Percentiles rank a stretch among this genome's conserved stretches.
Evolutionary conservation across 2,113 vertebrate genomes (phyloP).

Genomic region (Semicossyphus pulcher): DNA sequence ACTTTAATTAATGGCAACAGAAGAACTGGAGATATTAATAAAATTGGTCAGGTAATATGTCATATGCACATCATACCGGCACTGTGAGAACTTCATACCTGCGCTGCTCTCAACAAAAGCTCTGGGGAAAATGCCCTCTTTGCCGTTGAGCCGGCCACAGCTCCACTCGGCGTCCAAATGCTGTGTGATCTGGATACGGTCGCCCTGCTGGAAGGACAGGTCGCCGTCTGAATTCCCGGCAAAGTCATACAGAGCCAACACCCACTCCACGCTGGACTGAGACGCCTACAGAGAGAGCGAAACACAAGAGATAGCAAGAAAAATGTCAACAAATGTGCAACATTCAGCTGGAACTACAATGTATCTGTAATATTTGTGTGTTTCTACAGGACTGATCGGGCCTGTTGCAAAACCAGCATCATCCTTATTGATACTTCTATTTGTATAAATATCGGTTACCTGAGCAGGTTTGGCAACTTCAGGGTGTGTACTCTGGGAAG

Average conservation of each 20-base stretch:
- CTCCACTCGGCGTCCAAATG: constrained; percentile 89
- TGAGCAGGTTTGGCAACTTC: constrained; percentile 57
- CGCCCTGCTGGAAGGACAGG: constrained; percentile 89
- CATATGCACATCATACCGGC: not conserved
- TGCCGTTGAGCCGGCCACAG: constrained; percentile 85
- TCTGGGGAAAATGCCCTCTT: constrained; percentile 90
- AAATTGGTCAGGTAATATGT: not conserved
- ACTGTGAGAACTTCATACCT: constrained; percentile 78
- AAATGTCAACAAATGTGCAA: not conserved
- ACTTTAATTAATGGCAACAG: too few species aligned
- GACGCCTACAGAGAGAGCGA: not conserved
- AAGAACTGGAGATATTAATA: not conserved
- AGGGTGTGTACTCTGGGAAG: constrained; percentile 22
- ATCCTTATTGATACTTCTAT: not conserved
- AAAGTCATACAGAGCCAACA: constrained; percentile 90
- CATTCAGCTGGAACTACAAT: not conserved
- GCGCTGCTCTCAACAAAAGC: constrained; percentile 84
- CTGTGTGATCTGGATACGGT: constrained; percentile 87
- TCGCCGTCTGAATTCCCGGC: constrained; percentile 86
- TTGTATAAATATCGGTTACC: constrained; percentile 61
- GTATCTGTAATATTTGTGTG: too few species aligned
- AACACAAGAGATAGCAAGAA: not conserved
- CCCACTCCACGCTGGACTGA: constrained; percentile 81
- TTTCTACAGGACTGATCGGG: not conserved
- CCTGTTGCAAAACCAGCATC: not conserved